phyloP scores from a whole-genome alignment of 2,888 invertebrate species.

The Amphimallon solstitiale region DNA sequence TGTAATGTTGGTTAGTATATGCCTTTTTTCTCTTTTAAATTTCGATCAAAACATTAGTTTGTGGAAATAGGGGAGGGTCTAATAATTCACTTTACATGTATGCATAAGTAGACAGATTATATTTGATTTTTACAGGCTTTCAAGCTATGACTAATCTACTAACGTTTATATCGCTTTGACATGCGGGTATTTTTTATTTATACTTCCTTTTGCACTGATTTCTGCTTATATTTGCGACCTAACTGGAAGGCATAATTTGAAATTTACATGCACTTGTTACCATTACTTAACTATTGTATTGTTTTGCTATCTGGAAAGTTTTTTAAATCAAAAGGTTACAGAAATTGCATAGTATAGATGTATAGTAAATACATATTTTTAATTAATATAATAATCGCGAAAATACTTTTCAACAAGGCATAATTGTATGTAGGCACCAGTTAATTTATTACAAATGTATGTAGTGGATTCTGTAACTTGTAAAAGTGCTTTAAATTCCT shows the following conservation, averaged over 20 bases:
- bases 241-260: conserved; percentile 4
- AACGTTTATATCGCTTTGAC: conserved; percentile 6
- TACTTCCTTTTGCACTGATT: conserved; percentile 22
- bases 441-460: background rate
- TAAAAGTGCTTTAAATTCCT: conserved; percentile 12
- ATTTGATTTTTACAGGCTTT: conserved; percentile 4
- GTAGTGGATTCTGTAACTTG: too few relatives aligned
- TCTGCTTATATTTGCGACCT: background rate
- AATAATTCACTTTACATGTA: conserved; percentile 3
- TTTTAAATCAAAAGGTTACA: background rate
- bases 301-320: background rate
- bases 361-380: background rate
- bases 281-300: conserved; percentile 1
- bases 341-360: background rate
- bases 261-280: background rate
- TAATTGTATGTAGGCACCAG: background rate
- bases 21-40: conserved; percentile 1
- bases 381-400: too few relatives aligned
- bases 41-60: conserved; percentile 16
- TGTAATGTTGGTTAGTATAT: conserved; percentile 28
- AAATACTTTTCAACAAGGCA: background rate
- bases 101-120: conserved; percentile 18
- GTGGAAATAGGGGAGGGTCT: conserved; percentile 22
- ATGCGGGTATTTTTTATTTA: conserved; percentile 2
- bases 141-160: conserved; percentile 8